Evolutionary conservation across 2,113 vertebrate genomes (phyloP), one percentile per base, ranked within the genome.

Genomic region (Protomyctophum bolini): DNA sequence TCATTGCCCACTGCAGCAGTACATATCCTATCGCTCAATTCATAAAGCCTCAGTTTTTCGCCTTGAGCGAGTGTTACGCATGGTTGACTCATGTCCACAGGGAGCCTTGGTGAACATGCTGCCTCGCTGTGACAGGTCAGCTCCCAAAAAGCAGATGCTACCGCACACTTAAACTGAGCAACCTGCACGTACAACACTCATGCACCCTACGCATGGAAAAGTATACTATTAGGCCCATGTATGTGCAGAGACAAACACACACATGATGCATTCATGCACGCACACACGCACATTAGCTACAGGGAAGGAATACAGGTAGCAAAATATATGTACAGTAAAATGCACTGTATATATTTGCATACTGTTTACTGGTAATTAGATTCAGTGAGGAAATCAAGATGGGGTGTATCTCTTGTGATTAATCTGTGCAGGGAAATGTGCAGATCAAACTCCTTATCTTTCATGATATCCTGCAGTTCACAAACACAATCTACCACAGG

Each of bases 71-170:
- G 15, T 56, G 72, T 82, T 82, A 67, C 51, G 46, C 85, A 77
- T 68, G 74, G 70, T n/a, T 79, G 82, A 75, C 56, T n/a, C n/a
- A n/a, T 70, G 58, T 81, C 76, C 70, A 73, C 75, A 68, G 80
- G 84, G 82, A 84, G 63, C 58, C 45, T 58, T 52, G 57, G 68
- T 70, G 66, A 72, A 83, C 78, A 80, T 76, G 64, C 46, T 68
- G 67, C 67, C 72, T 76, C 50, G 21, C 58, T 65, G 74, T 89
- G 86, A 84, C 78, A 87, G 73, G 84, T 84, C 72, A 10, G 12
- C 68, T 75, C 51, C 65, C 65, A 73, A 71, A 72, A 52, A 74
- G 68, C 72, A 59, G 64, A 62, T 72, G 72, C 55, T 66, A 41
- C 61, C 66, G 1, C 33, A 59, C 29, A 48, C 28, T 72, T 58